Conservation (phyloP, 2,797 vertebrate species). For the Pantherophis vulpinus region DNA sequence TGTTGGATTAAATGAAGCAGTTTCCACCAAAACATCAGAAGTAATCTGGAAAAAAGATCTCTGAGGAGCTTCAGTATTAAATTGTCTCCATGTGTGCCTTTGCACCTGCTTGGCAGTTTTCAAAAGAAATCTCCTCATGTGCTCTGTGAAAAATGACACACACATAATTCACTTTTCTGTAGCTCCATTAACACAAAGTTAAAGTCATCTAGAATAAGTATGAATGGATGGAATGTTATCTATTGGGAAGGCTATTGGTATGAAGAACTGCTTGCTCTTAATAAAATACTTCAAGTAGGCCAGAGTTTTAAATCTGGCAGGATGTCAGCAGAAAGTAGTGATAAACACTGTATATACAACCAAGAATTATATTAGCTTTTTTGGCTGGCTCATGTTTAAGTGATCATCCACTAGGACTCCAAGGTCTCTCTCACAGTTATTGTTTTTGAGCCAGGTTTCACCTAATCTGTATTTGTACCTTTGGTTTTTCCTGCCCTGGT, state of each 20-base stretch:
- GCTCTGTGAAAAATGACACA: background rate
- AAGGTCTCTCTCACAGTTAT: background rate
- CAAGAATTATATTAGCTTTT: background rate
- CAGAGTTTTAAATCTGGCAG: background rate
- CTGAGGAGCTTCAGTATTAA: constrained; percentile 24
- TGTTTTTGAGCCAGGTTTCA: background rate
- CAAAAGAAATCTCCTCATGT: background rate
- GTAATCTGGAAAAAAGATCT: constrained; percentile 23
- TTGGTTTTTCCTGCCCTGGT: background rate
- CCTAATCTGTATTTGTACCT: background rate
- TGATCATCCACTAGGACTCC: background rate
- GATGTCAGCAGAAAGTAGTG: background rate
- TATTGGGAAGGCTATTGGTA: constrained; percentile 16
- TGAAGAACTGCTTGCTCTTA: background rate
- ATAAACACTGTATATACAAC: background rate
- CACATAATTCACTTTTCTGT: background rate
- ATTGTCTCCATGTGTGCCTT: background rate
- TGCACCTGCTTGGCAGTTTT: background rate
- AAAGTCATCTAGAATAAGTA: constrained; percentile 13
- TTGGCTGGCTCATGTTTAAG: background rate
- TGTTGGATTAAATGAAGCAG: constrained; percentile 17
- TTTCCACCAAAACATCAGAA: constrained; percentile 25
- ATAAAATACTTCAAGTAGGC: background rate
- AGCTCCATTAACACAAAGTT: background rate
- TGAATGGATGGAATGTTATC: background rate